Base-by-base conservation (phyloP, 2,888 invertebrate species). In the Eristalinus sepulchralis region DNA sequence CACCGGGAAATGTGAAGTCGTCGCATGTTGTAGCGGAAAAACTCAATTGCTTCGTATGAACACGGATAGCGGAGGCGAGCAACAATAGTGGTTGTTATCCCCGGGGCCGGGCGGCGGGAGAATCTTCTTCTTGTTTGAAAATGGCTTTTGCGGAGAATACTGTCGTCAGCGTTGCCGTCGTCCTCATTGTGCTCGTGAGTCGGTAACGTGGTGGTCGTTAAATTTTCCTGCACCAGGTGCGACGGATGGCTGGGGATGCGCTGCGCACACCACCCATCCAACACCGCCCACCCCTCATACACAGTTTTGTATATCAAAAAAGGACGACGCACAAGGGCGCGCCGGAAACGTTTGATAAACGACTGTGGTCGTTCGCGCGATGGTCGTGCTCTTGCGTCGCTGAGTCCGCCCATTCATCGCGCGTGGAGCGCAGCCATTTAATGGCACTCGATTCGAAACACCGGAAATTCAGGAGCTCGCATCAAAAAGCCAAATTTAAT, bases 401-500 rank as follows among this genome's bases (percentile, higher is more conserved):
- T n/a, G n/a, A n/a, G n/a, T n/a, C n/a, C n/a, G n/a, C 17, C 13
- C 22, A 1, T 31, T 24, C 27, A 31, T 27, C 27, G n/a, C n/a
- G n/a, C n/a, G n/a, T n/a, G n/a, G n/a, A n/a, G n/a, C n/a, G 47
- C 17, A 73, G 66, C 33, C 63, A 68, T 81, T 81, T 85, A 47
- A 76, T 81, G 68, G 71, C 33, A 31, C 59, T 64, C 66, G 64
- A 31, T 24, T 63, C 53, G 63, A 20, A 55, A 22, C 39, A 73
- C 57, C 77, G 76, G 76, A 85, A 82, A 70, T 78, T 78, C 73
- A 70, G 33, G 36, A 63, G 66, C 72, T 71, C 71, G 66, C 78
- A 83, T 86, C 75, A 83, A 86, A 86, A 86, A 79, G 86, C 78
- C 86, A 86, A 86, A 83, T 83, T 83, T 79, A 86, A 86, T 83